Evolutionary conservation across 2,797 vertebrate genomes (phyloP).

Genomic region (Australoheros facetus): DNA sequence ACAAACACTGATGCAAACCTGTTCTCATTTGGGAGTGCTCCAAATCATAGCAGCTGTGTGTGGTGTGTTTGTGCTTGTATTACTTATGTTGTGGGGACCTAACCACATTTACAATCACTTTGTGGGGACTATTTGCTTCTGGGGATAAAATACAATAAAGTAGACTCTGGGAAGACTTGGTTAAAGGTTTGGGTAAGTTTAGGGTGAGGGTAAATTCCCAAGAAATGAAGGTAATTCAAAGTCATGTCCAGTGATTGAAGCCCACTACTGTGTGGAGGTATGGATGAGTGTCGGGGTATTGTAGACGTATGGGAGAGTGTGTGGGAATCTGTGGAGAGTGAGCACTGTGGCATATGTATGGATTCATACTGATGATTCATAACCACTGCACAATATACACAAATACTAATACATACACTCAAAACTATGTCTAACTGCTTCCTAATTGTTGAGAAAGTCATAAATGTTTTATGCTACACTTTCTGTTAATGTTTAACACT

Average conservation of each 20-base stretch:
- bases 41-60: slow-evolving; percentile 72
- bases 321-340: slow-evolving; percentile 18
- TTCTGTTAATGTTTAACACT: slow-evolving; percentile 77
- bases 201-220: background rate
- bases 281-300: slow-evolving; percentile 2
- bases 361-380: slow-evolving; percentile 23
- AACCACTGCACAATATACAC: slow-evolving; percentile 20
- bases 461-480: slow-evolving; percentile 74
- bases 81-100: slow-evolving; percentile 16
- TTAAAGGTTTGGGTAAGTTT: background rate
- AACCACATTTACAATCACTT: slow-evolving; percentile 2
- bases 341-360: slow-evolving; percentile 26
- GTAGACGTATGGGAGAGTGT: background rate
- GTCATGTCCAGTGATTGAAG: background rate
- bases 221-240: background rate
- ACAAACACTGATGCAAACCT: slow-evolving; percentile 65
- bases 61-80: slow-evolving; percentile 24
- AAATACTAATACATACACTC: slow-evolving; percentile 27
- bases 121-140: background rate
- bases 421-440: slow-evolving; percentile 45
- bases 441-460: slow-evolving; percentile 69
- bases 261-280: background rate
- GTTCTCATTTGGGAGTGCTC: slow-evolving; percentile 69
- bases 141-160: background rate
- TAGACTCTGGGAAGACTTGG: background rate